Percentiles rank a stretch among this genome's conserved stretches.
Conservation (phyloP, 2,797 vertebrate genomes). For the Tadarida brasiliensis region DNA sequence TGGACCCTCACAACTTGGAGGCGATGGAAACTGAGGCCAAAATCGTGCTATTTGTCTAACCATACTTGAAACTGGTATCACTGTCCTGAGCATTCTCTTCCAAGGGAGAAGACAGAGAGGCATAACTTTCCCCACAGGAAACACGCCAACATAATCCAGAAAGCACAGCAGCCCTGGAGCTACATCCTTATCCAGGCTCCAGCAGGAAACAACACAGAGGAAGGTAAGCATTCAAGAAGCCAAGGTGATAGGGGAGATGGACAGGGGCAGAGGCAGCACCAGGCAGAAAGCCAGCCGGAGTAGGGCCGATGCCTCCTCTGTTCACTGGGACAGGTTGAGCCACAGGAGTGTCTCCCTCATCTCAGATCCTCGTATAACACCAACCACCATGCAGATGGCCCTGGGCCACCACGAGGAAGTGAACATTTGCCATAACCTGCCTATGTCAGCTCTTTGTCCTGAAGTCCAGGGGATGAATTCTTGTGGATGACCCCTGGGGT, state of each 20-base stretch:
- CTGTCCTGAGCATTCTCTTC: not conserved
- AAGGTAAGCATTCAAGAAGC: not conserved
- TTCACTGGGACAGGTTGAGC: not conserved
- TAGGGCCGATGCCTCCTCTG: not conserved
- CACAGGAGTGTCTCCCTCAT: not conserved
- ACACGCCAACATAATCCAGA: not conserved
- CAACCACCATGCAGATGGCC: not conserved
- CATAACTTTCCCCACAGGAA: not conserved
- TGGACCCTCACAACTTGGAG: not conserved
- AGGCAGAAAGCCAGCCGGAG: not conserved
- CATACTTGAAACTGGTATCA: not conserved
- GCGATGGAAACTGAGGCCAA: not conserved
- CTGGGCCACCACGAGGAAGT: not conserved
- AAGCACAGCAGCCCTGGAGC: not conserved
- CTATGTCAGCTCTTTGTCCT: not conserved
- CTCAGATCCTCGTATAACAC: not conserved
- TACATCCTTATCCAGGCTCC: not conserved
- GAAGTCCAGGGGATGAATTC: not conserved
- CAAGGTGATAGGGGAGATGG: not conserved
- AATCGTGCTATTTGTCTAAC: not conserved
- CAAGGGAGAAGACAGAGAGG: not conserved
- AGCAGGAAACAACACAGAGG: not conserved
- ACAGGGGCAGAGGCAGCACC: not conserved
- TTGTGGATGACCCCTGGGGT: not conserved
- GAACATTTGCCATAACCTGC: not conserved